Evolutionary conservation across 2,888 invertebrate species (phyloP), one percentile per base, ranked within the genome.

Genomic region (Cacoxenus indagator): DNA sequence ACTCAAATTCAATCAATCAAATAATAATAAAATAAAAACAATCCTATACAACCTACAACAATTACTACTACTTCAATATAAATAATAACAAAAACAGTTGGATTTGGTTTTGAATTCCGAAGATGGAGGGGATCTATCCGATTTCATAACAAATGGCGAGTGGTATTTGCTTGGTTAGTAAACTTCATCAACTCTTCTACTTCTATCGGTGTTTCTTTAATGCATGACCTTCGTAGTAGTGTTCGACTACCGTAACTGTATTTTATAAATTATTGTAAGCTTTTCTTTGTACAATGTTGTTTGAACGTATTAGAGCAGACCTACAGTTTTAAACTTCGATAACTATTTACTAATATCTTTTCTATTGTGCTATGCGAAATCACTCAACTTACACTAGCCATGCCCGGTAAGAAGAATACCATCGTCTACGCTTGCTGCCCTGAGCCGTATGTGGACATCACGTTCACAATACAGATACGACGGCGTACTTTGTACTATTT

Each of bases 101-200:
- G 97, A 99, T 92, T 93, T 99, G 90, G 93, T 95, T 89, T 93
- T 98, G 89, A 96, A 98, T 90, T 95, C 95, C 86, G 94, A 95
- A 85, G 92, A 92, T 82, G 97, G 96, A 80, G 98, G 98, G 78
- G 99, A 99, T 90, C 92, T 96, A 84, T 94, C 96, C 84, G 96
- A 96, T 90, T 99, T 98, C 92, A 98, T 99, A 89, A 95, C 96
- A 84, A 99, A 99, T 89, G 99, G 99, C 85, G 99, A 99, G 91
- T 99, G 99, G 98, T 96, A 98, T 90, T 92, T 99, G 87, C 93
- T 99, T 91, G 98, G 98, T 97, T 90, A 93, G 94, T 87, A 87
- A 83, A 81, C 72, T 77, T 78, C 75, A 80, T 78, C 74, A 77
- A 54, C 72, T 76, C 76, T 76, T 74, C 78, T 76, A 75, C 46